Evolutionary conservation across 2,113 vertebrate species (phyloP).

Genomic region (Scomber colias): DNA sequence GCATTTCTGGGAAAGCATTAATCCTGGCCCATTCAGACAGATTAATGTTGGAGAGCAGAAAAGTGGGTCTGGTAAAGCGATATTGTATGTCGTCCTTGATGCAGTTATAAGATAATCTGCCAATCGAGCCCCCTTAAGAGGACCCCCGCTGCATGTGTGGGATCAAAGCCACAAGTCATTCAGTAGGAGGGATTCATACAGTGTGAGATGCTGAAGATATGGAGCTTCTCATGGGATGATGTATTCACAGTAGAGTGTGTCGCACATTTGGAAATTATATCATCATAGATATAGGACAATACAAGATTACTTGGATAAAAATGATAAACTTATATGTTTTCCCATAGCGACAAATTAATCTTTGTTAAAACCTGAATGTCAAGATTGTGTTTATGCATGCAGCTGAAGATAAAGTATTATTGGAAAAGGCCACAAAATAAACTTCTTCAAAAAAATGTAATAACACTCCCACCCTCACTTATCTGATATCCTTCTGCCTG

Average conservation of each 20-base stretch:
- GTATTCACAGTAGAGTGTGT: not conserved
- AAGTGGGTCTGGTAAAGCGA: constrained; percentile 33
- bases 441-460: not conserved
- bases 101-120: constrained; percentile 58
- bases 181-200: constrained; percentile 7
- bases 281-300: not conserved
- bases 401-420: constrained; percentile 28
- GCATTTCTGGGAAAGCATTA: constrained; percentile 54
- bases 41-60: constrained; percentile 45
- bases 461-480: not conserved
- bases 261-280: constrained; percentile 15
- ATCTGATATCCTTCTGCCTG: not conserved
- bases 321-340: not conserved
- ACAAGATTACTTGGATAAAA: constrained; percentile 5
- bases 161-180: constrained; percentile 32
- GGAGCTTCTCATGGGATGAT: constrained; percentile 1
- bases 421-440: constrained; percentile 5
- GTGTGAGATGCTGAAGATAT: constrained; percentile 17
- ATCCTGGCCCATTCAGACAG: constrained; percentile 35
- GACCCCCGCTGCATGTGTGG: constrained; percentile 12
- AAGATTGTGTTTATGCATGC: not conserved
- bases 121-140: constrained; percentile 39
- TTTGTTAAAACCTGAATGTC: constrained; percentile 11
- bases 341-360: constrained; percentile 12
- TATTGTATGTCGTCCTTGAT: constrained; percentile 44